Evolutionary conservation across 2,888 invertebrate species (phyloP).

Genomic region (Bombylius discolor): DNA sequence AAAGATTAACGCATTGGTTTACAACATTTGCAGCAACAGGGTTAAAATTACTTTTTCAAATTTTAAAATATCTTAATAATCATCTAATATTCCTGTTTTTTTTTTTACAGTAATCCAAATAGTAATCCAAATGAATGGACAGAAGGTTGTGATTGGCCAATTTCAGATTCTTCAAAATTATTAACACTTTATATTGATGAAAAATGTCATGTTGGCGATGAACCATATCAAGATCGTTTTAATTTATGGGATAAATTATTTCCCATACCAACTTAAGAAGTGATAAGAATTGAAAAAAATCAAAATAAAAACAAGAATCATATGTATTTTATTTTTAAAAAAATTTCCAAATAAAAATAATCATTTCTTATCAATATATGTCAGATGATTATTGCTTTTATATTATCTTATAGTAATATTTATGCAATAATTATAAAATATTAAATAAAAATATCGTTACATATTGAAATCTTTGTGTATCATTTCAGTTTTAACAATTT

Average conservation of each 20-base stretch:
- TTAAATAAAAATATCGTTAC: too few relatives aligned
- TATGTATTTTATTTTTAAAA: too few relatives aligned
- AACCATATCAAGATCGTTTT: constrained; percentile 11
- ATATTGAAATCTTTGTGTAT: too few relatives aligned
- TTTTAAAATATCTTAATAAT: neutral
- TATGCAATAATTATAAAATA: too few relatives aligned
- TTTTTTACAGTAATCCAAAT: constrained; percentile 6
- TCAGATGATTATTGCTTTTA: too few relatives aligned
- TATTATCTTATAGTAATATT: too few relatives aligned
- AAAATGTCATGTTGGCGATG: constrained; percentile 6
- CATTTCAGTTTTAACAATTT: too few relatives aligned
- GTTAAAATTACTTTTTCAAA: constrained; percentile 14
- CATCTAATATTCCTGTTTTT: neutral
- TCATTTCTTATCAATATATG: too few relatives aligned
- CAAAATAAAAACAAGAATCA: too few relatives aligned
- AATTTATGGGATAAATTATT: constrained; percentile 15
- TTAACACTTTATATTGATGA: constrained; percentile 14
- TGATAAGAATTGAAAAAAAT: neutral
- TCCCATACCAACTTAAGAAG: constrained; percentile 2
- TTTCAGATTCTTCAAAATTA: neutral
- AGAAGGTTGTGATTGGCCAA: constrained; percentile 6
- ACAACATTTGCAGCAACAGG: constrained; percentile 29
- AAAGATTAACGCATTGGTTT: constrained; percentile 33
- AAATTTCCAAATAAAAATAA: too few relatives aligned
- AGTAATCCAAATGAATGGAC: neutral